Percentiles rank a stretch among this genome's conserved stretches.
Evolutionary conservation across 2,888 invertebrate genomes (phyloP).

Genomic region (Diogma glabrata): DNA sequence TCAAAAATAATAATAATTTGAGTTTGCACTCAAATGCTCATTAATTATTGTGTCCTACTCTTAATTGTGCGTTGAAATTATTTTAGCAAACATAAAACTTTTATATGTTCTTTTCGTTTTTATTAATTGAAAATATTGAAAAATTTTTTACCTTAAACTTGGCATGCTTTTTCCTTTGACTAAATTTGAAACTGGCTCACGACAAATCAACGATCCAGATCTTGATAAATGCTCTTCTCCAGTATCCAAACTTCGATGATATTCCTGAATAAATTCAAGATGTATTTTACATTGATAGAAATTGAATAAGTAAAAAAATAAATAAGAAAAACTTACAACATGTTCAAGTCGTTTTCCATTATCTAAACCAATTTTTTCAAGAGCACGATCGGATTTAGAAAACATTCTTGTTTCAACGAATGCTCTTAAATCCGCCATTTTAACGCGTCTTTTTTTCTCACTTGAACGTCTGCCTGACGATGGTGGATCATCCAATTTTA

Average conservation of each 20-base stretch:
- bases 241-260: conserved; percentile 70
- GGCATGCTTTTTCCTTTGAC: conserved; percentile 96
- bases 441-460: conserved; percentile 78
- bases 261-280: conserved; percentile 57
- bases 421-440: conserved; percentile 82
- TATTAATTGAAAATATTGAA: too few species aligned
- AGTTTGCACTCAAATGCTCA: too few species aligned
- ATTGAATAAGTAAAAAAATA: conserved; percentile 22
- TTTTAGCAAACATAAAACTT: too few species aligned
- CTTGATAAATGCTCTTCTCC: conserved; percentile 63
- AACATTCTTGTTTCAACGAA: conserved; percentile 86
- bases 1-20: too few species aligned
- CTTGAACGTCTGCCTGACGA: conserved; percentile 49
- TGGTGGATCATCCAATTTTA: conserved; percentile 16
- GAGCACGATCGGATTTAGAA: conserved; percentile 81
- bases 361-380: conserved; percentile 76
- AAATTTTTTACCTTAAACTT: conserved; percentile 70
- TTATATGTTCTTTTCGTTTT: too few species aligned
- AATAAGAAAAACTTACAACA: conserved; percentile 44
- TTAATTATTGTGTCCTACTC: too few species aligned
- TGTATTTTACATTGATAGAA: conserved; percentile 12
- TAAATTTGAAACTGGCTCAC: conserved; percentile 54
- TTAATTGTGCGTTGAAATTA: too few species aligned
- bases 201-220: conserved; percentile 56
- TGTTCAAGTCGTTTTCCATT: conserved; percentile 42